Percentiles rank a stretch among this genome's conserved stretches.
Conservation (phyloP, 1,140 invertebrate genomes). For the Macrotrachela quadricornifera region DNA sequence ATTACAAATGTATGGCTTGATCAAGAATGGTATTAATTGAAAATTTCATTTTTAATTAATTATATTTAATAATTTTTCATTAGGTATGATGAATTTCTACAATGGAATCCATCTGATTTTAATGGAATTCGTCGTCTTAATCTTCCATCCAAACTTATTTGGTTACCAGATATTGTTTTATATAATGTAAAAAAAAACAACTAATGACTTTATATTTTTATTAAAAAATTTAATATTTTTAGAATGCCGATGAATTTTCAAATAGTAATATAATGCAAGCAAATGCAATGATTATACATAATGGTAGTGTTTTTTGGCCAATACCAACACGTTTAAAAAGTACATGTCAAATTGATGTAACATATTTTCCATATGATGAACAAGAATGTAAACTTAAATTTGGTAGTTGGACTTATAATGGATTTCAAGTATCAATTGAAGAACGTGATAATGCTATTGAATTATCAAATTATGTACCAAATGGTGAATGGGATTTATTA, state of each 20-base stretch:
- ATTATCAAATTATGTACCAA: constrained; percentile 37
- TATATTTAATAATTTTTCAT: background rate
- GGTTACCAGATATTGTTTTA: constrained; percentile 39
- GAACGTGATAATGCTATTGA: constrained; percentile 36
- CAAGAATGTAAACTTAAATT: constrained; percentile 78
- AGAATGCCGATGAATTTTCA: constrained; percentile 28
- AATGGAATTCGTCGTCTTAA: constrained; percentile 32
- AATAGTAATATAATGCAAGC: constrained; percentile 43
- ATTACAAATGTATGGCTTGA: background rate
- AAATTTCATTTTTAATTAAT: background rate
- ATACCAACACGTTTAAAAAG: background rate
- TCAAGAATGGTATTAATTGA: constrained; percentile 31
- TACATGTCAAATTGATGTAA: background rate
- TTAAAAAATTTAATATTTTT: background rate
- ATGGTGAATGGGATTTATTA: constrained; percentile 38
- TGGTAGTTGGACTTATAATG: constrained; percentile 15
- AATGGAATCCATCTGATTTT: constrained; percentile 35
- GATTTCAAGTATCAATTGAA: constrained; percentile 33
- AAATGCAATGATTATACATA: constrained; percentile 22
- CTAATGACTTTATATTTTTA: background rate
- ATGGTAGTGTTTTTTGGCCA: background rate
- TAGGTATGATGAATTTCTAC: constrained; percentile 41
- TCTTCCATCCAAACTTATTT: constrained; percentile 35
- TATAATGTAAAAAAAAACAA: constrained; percentile 31
- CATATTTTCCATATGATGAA: constrained; percentile 84